phyloP scores from a whole-genome alignment of 1,140 invertebrate genomes.

The Plectrocnemia conspersa region DNA sequence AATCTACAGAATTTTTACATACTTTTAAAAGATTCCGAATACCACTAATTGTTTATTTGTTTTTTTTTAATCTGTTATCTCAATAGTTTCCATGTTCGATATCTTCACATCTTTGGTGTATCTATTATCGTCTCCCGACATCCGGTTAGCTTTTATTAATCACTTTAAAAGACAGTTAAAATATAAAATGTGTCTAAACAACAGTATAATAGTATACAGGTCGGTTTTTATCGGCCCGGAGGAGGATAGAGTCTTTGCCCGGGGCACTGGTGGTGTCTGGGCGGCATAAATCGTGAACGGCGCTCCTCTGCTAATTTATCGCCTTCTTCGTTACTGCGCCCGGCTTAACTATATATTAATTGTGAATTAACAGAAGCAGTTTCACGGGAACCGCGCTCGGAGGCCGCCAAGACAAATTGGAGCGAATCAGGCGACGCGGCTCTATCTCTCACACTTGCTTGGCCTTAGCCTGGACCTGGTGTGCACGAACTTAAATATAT shows the following conservation, averaged over 20 bases:
- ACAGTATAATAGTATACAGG: too few relatives aligned
- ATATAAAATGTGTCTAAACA: too few relatives aligned
- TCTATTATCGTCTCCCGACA: too few relatives aligned
- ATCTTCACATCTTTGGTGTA: too few relatives aligned
- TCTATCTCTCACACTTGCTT: not conserved
- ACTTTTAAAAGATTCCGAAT: too few relatives aligned
- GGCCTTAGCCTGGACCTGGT: not conserved
- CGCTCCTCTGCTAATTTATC: slow-evolving; percentile 7
- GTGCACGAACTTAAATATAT: not conserved
- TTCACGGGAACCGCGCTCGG: slow-evolving; percentile 17
- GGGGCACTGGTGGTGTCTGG: not conserved
- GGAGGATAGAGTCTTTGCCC: slow-evolving; percentile 4
- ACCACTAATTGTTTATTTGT: too few relatives aligned
- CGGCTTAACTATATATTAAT: slow-evolving; percentile 32
- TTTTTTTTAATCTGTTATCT: too few relatives aligned
- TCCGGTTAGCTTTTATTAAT: too few relatives aligned
- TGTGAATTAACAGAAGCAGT: slow-evolving; percentile 33
- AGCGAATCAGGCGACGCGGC: slow-evolving; percentile 23
- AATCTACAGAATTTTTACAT: too few relatives aligned
- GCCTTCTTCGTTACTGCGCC: slow-evolving; percentile 4
- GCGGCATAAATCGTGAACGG: slow-evolving; percentile 6
- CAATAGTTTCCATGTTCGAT: too few relatives aligned
- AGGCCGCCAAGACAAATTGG: slow-evolving; percentile 30
- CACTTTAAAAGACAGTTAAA: too few relatives aligned
- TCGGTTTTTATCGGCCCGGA: too few relatives aligned